A percentile compares a stretch with the other conserved stretches of the same genome.
These are phyloP conservation scores for Zosterops hypoxanthus DNA, from an alignment of 2,113 vertebrate genomes.

Conservation along the genomic window DNA sequence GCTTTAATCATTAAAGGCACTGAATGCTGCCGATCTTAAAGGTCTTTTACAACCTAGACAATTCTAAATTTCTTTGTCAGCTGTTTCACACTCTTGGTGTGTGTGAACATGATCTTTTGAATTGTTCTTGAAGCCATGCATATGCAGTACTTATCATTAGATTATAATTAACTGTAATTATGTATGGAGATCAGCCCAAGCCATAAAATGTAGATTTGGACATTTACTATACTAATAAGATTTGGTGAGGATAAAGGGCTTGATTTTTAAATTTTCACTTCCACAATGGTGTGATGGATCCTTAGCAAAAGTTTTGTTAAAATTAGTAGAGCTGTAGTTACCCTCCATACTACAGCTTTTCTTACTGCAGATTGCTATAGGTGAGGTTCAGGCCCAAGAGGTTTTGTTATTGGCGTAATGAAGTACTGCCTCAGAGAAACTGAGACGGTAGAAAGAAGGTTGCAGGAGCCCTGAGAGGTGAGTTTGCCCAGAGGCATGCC, in stretches of 20 bases:
- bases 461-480: neutral
- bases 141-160: constrained; percentile 19
- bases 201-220: constrained; percentile 11
- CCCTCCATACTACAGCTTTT: fast-evolving
- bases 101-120: neutral
- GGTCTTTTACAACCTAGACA: neutral
- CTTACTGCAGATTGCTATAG: neutral
- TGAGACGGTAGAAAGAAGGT: neutral
- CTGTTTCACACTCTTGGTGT: neutral
- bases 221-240: constrained; percentile 41
- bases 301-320: neutral
- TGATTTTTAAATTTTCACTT: neutral
- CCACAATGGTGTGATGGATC: neutral
- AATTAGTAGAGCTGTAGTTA: neutral
- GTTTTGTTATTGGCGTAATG: neutral
- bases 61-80: neutral
- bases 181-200: constrained; percentile 15
- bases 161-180: constrained; percentile 57
- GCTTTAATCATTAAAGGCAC: neutral
- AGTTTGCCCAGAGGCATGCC: neutral
- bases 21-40: neutral
- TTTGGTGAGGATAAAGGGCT: constrained; percentile 8
- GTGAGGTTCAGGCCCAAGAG: neutral
- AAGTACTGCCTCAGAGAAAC: neutral
- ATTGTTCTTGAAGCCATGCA: neutral